Percentiles rank a stretch among this genome's conserved stretches.
Conservation (phyloP, 2,888 invertebrate species). For the Ophioninae sp. region DNA sequence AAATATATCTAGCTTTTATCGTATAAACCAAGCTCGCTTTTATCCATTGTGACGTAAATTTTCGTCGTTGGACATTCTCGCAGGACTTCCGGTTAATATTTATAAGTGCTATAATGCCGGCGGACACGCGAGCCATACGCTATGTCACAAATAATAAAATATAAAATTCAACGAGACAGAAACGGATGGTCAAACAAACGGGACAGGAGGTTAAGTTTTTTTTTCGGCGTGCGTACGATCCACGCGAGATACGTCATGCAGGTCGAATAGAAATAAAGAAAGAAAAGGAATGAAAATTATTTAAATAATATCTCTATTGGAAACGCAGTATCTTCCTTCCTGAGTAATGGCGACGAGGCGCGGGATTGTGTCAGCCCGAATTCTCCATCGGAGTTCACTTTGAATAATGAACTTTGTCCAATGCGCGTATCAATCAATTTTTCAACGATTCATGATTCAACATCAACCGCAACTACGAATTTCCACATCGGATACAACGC, state of each 20-base stretch:
- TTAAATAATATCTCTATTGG: slow-evolving; percentile 5
- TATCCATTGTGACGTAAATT: slow-evolving; percentile 45
- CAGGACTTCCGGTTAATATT: slow-evolving; percentile 48
- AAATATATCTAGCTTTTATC: slow-evolving; percentile 32
- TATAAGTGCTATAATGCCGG: slow-evolving; percentile 46
- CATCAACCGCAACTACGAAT: slow-evolving; percentile 17
- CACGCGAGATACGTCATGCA: slow-evolving; percentile 40
- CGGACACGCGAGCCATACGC: slow-evolving; percentile 27
- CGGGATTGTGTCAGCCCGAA: background rate
- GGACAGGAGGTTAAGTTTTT: slow-evolving; percentile 50
- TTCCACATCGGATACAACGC: background rate
- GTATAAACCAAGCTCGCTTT: slow-evolving; percentile 15
- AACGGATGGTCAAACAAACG: slow-evolving; percentile 40
- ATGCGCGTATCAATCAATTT: slow-evolving; percentile 50
- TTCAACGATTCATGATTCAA: slow-evolving; percentile 36
- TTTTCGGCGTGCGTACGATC: slow-evolving; percentile 41
- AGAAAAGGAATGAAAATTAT: background rate
- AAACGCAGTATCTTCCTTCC: slow-evolving; percentile 56
- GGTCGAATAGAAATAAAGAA: slow-evolving; percentile 5
- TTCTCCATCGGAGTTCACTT: slow-evolving; percentile 35
- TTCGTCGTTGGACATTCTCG: slow-evolving; percentile 42
- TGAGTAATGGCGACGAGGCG: slow-evolving; percentile 51
- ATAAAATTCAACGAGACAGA: slow-evolving; percentile 46
- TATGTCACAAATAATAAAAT: slow-evolving; percentile 45
- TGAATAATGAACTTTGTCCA: slow-evolving; percentile 51